Percentiles rank a stretch among this genome's conserved stretches.
These are phyloP conservation scores for Marasmarcha lunaedactyla DNA, from an alignment of 2,888 invertebrate genomes.

Conservation along the genomic window DNA sequence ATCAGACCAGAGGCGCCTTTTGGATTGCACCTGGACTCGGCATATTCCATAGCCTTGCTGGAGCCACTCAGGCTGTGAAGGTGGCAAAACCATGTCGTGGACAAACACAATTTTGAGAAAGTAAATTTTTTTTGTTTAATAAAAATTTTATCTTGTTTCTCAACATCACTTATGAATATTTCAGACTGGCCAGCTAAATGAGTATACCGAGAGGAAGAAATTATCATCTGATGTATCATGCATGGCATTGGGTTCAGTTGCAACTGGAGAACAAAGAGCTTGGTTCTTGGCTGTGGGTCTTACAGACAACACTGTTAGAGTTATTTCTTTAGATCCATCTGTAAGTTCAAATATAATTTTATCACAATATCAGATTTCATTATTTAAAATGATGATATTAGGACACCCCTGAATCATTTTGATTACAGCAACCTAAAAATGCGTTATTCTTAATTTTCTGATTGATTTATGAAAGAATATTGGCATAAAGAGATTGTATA, in stretches of 20 bases:
- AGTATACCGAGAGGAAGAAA: constrained; percentile 97
- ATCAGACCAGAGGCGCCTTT: constrained; percentile 59
- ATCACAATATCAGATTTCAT: no score
- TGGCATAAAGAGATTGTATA: not conserved
- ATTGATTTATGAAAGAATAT: constrained; percentile 19
- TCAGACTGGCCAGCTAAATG: constrained; percentile 96
- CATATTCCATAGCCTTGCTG: constrained; percentile 83
- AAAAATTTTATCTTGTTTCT: constrained; percentile 2
- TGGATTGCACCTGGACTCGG: constrained; percentile 68
- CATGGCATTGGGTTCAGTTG: constrained; percentile 97
- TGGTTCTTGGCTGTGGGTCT: constrained; percentile 97
- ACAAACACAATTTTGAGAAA: constrained; percentile 48
- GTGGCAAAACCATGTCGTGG: constrained; percentile 78
- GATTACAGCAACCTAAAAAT: constrained; percentile 62
- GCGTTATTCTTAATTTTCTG: constrained; percentile 62
- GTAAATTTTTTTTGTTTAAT: constrained; percentile 5
- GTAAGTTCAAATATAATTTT: no score
- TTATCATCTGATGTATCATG: constrained; percentile 98
- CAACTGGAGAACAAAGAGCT: constrained; percentile 93
- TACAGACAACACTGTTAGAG: constrained; percentile 95
- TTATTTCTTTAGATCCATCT: constrained; percentile 95
- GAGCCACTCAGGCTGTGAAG: constrained; percentile 76
- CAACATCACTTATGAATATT: constrained; percentile 9
- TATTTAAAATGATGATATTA: constrained; percentile 50
- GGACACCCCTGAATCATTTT: constrained; percentile 64